Percentiles rank a stretch among this genome's conserved stretches.
phyloP scores from a whole-genome alignment of 2,888 invertebrate genomes.

The Hemistola chrysoprasaria region DNA sequence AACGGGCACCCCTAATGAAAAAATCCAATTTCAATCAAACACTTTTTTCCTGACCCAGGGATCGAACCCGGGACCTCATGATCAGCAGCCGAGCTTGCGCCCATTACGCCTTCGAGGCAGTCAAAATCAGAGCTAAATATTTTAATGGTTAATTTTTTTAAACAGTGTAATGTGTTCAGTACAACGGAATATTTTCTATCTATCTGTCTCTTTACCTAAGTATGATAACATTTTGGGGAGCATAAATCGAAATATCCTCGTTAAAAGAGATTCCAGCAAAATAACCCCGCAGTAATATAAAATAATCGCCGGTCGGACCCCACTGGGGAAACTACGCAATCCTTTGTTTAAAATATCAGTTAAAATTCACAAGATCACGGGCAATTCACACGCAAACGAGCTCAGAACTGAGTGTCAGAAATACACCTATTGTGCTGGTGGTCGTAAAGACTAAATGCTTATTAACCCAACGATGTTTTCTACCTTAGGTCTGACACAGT shows the following conservation, averaged over 20 bases:
- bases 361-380: conserved; percentile 56
- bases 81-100: too few relatives aligned
- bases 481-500: conserved; percentile 25
- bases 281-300: conserved; percentile 41
- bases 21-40: too few relatives aligned
- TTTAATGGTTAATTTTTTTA: too few relatives aligned
- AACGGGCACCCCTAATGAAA: too few relatives aligned
- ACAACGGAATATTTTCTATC: too few relatives aligned
- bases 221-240: conserved; percentile 20
- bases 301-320: conserved; percentile 40
- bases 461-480: conserved; percentile 44
- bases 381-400: conserved; percentile 61
- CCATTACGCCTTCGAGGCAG: too few relatives aligned
- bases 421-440: conserved; percentile 48
- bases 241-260: conserved; percentile 24
- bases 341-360: conserved; percentile 51
- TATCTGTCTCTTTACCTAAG: too few relatives aligned
- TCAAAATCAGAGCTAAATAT: too few relatives aligned
- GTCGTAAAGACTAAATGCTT: conserved; percentile 52
- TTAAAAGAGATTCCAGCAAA: conserved; percentile 19
- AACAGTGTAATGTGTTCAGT: too few relatives aligned
- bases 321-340: conserved; percentile 38
- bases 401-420: conserved; percentile 46
- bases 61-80: too few relatives aligned
- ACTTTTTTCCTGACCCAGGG: too few relatives aligned